phyloP scores from a whole-genome alignment of 1,140 invertebrate genomes.

The Marisa cornuarietis region DNA sequence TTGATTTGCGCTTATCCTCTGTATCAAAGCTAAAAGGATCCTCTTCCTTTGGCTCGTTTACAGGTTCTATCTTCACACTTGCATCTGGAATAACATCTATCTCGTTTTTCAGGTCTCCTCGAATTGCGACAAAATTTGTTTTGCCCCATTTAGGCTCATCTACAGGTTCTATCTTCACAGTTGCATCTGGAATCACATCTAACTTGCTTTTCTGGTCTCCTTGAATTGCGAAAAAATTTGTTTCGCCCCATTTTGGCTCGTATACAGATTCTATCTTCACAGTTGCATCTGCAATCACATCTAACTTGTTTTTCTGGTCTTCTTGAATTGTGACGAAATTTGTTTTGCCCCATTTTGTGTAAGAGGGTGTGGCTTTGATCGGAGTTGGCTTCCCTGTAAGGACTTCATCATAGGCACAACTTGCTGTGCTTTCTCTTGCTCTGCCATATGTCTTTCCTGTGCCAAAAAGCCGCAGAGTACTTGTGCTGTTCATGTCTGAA shows the following conservation, averaged over 20 bases:
- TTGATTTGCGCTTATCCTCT: slow-evolving; percentile 37
- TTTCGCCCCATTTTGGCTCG: slow-evolving; percentile 50
- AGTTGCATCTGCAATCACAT: slow-evolving; percentile 28
- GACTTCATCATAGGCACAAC: slow-evolving; percentile 48
- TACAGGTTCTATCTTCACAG: slow-evolving; percentile 18
- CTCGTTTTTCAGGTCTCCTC: slow-evolving; percentile 29
- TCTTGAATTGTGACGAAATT: slow-evolving; percentile 46
- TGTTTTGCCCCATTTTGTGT: slow-evolving; percentile 53
- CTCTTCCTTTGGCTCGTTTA: slow-evolving; percentile 33
- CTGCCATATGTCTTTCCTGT: slow-evolving; percentile 39
- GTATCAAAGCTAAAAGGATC: slow-evolving; percentile 55
- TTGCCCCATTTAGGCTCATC: slow-evolving; percentile 41
- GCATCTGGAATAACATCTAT: slow-evolving; percentile 28
- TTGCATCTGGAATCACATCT: slow-evolving; percentile 29
- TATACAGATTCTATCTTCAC: slow-evolving; percentile 25
- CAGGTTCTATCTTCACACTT: slow-evolving; percentile 21
- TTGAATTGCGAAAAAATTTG: slow-evolving; percentile 45
- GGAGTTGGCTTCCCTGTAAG: slow-evolving; percentile 36
- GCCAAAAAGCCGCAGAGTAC: slow-evolving; percentile 27
- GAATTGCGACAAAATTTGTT: slow-evolving; percentile 45
- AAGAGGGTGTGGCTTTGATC: slow-evolving; percentile 37
- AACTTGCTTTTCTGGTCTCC: slow-evolving; percentile 26
- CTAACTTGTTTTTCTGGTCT: slow-evolving; percentile 23
- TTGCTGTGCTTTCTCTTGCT: slow-evolving; percentile 37
- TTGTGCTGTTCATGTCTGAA: slow-evolving; percentile 21